Base-by-base conservation (phyloP, 2,113 vertebrate genomes). In the Pteropus alecto region DNA sequence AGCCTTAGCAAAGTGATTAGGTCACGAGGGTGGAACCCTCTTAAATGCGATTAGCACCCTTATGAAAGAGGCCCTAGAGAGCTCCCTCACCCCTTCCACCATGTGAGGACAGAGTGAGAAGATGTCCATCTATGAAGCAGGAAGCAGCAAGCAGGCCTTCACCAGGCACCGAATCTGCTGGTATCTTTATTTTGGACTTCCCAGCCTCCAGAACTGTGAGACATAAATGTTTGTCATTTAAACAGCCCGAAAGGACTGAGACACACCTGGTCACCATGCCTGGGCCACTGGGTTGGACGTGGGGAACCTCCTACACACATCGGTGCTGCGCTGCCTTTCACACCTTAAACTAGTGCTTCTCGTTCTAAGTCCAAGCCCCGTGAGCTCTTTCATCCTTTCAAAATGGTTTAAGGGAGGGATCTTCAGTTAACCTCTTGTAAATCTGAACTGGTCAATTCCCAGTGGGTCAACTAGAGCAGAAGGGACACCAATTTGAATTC, bases 281-380 rank as follows among this genome's bases (percentile, higher is more conserved):
- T 1, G 2, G 11, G 41, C 21, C 14, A 0, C 58, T 13, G 63
- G n/a, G 2, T 21, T 13, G 78, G 74, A 78, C 16, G 0, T 2
- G 8, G 33, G 7, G 85, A n/a, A 22, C 0, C 5, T 3, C 33
- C 35, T 4, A 11, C 3, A 26, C 15, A 33, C 4, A 1, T 35
- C 93, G 19, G 33, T 22, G 28, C 28, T 3, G 3, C 0, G 1
- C 11, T 11, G 63, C 38, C 58, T 46, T 65, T 58, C 48, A 21
- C 24, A 21, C 5, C 26, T 74, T 35, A 87, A 79, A 33, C 58
- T 12, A 19, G 5, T 38, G 18, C 7, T 9, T 33, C 54, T 68
- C 7, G 0, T 6, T 28, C 18, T 54, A 18, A 60, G 43, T 16
- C 58, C 30, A 48, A 74, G 77, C 18, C 46, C 41, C 24, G 56